Evolutionary conservation across 2,888 invertebrate species (phyloP), one percentile per base, ranked within the genome.

Genomic region (Ypsolopha sequella): DNA sequence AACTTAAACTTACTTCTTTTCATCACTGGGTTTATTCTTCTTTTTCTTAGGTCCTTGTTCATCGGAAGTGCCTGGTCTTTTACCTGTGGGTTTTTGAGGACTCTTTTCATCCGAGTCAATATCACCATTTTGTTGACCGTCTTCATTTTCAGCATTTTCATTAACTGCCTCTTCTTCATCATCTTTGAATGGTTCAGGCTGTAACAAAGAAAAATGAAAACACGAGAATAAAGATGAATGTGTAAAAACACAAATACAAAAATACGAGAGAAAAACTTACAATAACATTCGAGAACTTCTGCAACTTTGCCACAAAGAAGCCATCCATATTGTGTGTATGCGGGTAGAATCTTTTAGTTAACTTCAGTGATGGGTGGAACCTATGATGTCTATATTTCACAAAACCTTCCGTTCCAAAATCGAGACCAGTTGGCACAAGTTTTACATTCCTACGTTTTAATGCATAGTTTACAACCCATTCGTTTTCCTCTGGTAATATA

Each of bases 261-360:
- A n/a, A 35, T 51, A 50, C 50, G 7, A 3, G 8, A 8, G n/a
- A 11, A 7, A 56, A 63, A 79, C 87, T 84, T 68, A 87, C 87
- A 68, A 85, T 82, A 41, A 90, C 88, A 82, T 98, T 96, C 0
- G 95, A 96, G 73, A 98, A 94, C 72, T 99, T 99, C 81, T 97
- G 97, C 10, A 99, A 78, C 82, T 99, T 99, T 0, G 98, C 98
- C 1, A 99, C 98, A 85, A 93, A 99, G 79, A 99, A 99, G 4
- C 99, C 99, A 80, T 99, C 99, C 94, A 99, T 96, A 73, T 99
- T 99, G 73, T 99, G 97, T 3, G 94, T 93, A 73, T 99, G 99
- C 0, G 99, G 99, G 81, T 99, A 99, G 82, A 96, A 98, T 50
- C 99, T 89, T 70, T 92, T 91, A 0, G 97, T 94, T 53, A 96